Conservation (phyloP, 2,797 vertebrate species). For the Scyliorhinus canicula region DNA sequence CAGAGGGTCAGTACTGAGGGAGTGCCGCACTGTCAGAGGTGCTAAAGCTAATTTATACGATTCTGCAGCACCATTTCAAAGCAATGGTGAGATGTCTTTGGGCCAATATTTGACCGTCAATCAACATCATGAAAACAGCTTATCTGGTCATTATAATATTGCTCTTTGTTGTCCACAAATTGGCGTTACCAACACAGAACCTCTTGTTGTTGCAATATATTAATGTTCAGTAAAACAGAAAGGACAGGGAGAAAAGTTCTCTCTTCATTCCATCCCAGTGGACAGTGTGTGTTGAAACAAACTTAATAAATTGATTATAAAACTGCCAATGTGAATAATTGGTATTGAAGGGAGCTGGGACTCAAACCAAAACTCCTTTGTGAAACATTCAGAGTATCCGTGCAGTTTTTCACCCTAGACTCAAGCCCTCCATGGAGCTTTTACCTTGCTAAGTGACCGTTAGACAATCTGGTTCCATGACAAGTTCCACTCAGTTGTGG, state of each 20-base stretch:
- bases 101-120: too few relatives aligned
- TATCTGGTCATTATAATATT: too few relatives aligned
- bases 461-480: not conserved
- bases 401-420: not conserved
- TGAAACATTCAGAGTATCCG: not conserved
- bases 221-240: not conserved
- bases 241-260: not conserved
- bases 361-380: not conserved
- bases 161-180: too few relatives aligned
- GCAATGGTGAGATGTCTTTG: too few relatives aligned
- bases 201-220: not conserved
- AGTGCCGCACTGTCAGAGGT: too few relatives aligned
- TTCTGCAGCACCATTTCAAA: too few relatives aligned
- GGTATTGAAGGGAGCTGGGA: not conserved
- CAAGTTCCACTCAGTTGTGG: too few relatives aligned
- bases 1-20: too few relatives aligned
- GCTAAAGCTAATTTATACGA: too few relatives aligned
- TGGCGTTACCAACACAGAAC: not conserved
- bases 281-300: not conserved
- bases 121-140: too few relatives aligned
- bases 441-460: too few relatives aligned
- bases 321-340: not conserved
- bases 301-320: not conserved
- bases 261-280: not conserved
- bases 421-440: not conserved